Percentiles rank a stretch among this genome's conserved stretches.
These are phyloP conservation scores for Netelia virgata DNA, from an alignment of 2,888 invertebrate species.

Conservation along the genomic window DNA sequence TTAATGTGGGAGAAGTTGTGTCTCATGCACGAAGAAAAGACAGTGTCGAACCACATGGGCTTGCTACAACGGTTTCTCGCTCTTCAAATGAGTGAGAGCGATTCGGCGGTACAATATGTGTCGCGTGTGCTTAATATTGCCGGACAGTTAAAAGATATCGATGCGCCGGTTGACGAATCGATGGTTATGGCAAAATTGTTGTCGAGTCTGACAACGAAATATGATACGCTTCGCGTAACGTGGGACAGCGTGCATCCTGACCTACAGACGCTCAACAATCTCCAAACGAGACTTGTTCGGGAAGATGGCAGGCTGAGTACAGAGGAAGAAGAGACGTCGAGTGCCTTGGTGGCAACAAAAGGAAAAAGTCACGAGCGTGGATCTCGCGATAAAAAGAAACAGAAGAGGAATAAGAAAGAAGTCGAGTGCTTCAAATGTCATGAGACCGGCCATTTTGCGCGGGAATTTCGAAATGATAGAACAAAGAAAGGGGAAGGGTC, in stretches of 20 bases:
- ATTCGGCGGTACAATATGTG: constrained; percentile 23
- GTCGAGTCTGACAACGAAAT: constrained; percentile 9
- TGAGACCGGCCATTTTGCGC: constrained; percentile 30
- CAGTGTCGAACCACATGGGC: constrained; percentile 1
- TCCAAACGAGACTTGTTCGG: constrained; percentile 12
- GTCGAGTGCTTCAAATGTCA: constrained; percentile 27
- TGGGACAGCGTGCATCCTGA: constrained; percentile 28
- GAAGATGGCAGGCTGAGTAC: neutral
- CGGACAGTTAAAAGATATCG: constrained; percentile 4
- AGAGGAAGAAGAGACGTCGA: constrained; percentile 30
- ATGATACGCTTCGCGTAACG: neutral
- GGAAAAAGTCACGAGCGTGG: too few species aligned
- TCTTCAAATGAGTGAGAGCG: neutral
- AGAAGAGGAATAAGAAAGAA: neutral
- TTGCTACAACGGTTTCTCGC: constrained; percentile 11
- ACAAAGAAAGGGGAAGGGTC: too few species aligned
- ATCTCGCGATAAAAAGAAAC: constrained; percentile 1
- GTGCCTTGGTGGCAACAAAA: constrained; percentile 49
- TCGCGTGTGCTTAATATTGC: constrained; percentile 14
- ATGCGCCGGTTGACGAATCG: neutral
- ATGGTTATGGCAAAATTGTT: constrained; percentile 17
- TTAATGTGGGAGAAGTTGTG: constrained; percentile 27
- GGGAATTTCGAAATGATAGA: neutral
- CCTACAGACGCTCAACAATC: constrained; percentile 16
- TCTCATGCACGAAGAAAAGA: constrained; percentile 19